phyloP scores from a whole-genome alignment of 2,797 vertebrate genomes.

The Vespertilio murinus region DNA sequence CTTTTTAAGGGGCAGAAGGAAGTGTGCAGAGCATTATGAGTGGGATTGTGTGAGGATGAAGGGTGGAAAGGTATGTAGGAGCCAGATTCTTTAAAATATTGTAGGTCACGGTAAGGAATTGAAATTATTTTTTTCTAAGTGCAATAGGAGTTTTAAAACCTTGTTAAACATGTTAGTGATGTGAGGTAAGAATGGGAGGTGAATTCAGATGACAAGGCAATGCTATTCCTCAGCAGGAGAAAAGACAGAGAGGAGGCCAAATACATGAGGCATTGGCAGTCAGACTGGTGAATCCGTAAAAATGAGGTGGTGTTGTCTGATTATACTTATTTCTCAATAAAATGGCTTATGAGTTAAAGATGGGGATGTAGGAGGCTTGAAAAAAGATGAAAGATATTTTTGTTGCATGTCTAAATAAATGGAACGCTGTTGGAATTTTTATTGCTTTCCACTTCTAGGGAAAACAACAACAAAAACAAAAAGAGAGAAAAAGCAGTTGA shows the following conservation, averaged over 20 bases:
- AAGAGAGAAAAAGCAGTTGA: not conserved
- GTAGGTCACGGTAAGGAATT: not conserved
- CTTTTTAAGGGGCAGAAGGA: not conserved
- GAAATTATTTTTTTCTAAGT: constrained; percentile 14
- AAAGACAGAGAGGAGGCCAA: not conserved
- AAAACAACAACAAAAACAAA: constrained; percentile 18
- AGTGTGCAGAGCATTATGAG: not conserved
- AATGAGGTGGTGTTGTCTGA: not conserved
- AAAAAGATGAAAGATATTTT: constrained; percentile 43
- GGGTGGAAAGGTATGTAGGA: not conserved
- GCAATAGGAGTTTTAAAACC: not conserved
- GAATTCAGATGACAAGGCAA: not conserved
- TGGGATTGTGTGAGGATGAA: not conserved
- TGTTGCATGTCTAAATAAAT: constrained; percentile 21
- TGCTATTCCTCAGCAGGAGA: not conserved
- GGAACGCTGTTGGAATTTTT: constrained; percentile 9
- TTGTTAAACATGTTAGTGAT: not conserved
- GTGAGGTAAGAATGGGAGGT: not conserved
- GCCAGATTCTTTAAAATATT: not conserved
- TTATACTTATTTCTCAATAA: not conserved
- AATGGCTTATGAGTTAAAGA: constrained; percentile 2
- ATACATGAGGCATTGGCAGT: not conserved
- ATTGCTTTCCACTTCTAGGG: constrained; percentile 19
- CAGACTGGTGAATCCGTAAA: not conserved
- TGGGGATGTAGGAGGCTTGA: not conserved